Evolutionary conservation across 2,113 vertebrate species (phyloP), one percentile per base, ranked within the genome.

Genomic region (pig (Sus scrofa)): DNA sequence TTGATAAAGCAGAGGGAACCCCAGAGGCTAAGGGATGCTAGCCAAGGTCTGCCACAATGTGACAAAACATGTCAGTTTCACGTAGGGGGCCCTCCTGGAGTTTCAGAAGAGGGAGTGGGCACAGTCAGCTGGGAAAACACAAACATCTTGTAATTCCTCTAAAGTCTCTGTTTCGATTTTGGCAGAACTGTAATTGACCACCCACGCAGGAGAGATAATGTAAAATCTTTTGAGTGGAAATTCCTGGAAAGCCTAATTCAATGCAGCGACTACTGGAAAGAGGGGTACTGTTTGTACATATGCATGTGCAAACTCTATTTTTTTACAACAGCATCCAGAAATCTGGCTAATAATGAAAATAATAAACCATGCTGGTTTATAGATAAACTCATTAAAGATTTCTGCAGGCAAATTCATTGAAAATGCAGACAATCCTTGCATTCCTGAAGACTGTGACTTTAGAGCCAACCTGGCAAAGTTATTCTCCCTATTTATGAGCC

Each of bases 31-130:
- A 79, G 74, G 67, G 85, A 88, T 37, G 73, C 37, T 88, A 73
- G 37, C 30, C 54, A 39, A 58, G 54, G 52, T 96, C 83, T 79
- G 67, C 70, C 82, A 39, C 84, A 86, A 89, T 87, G 79, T 13
- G 7, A 95, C 88, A 95, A 93, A 97, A 96, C 68, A 65, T 90
- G 82, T 96, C 95, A 92, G 91, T 95, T 98, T 98, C 96, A 96
- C 81, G 71, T 62, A 87, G 60, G 78, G 91, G 91, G 60, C 32
- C 52, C 44, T 91, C 82, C 91, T 11, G 24, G 81, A 44, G 86
- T 68, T 86, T 71, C 85, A 73, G 65, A 27, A 70, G 85, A 90
- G n/a, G 18, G 32, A 93, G 54, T 39, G 44, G 95, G 34, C 34
- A 82, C 0, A 6, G 78, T 98, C 83, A 91, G 56, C 71, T 63